These are phyloP conservation scores for Drosophila takahashii DNA, from an alignment of 1,140 invertebrate species.

Conservation along the genomic window DNA sequence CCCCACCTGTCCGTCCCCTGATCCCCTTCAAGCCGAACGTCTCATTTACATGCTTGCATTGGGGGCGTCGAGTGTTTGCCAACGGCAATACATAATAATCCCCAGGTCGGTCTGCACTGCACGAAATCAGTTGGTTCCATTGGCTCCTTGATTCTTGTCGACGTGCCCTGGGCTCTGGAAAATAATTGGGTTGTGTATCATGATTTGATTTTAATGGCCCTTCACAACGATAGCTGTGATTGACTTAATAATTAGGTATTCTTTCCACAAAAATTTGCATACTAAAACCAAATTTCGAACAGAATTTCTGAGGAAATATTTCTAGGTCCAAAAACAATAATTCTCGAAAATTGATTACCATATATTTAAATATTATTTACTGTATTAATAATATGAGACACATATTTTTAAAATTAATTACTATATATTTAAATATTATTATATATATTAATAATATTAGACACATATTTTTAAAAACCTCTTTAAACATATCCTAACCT, in stretches of 20 bases:
- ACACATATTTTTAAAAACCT: not conserved
- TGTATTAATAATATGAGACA: not conserved
- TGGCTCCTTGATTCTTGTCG: not conserved
- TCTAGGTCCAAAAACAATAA: no score
- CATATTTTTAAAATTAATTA: not conserved
- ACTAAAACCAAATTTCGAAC: no score
- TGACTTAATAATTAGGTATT: slow-evolving; percentile 9
- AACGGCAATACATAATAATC: slow-evolving; percentile 64
- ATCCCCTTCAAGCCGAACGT: slow-evolving; percentile 32
- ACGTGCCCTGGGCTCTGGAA: not conserved
- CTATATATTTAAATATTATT: no score
- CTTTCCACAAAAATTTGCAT: not conserved
- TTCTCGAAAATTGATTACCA: no score
- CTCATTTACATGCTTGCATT: slow-evolving; percentile 51
- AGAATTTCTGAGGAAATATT: no score
- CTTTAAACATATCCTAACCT: no score
- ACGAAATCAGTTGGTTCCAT: slow-evolving; percentile 11
- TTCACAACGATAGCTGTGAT: not conserved
- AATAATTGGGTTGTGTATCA: slow-evolving; percentile 23
- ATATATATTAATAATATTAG: no score
- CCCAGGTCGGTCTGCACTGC: slow-evolving; percentile 21
- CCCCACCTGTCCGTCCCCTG: not conserved
- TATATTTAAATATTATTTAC: no score
- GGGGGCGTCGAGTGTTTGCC: slow-evolving; percentile 51
- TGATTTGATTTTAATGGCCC: slow-evolving; percentile 27